phyloP scores from a whole-genome alignment of 2,113 vertebrate genomes.

The Actenoides hombroni region DNA sequence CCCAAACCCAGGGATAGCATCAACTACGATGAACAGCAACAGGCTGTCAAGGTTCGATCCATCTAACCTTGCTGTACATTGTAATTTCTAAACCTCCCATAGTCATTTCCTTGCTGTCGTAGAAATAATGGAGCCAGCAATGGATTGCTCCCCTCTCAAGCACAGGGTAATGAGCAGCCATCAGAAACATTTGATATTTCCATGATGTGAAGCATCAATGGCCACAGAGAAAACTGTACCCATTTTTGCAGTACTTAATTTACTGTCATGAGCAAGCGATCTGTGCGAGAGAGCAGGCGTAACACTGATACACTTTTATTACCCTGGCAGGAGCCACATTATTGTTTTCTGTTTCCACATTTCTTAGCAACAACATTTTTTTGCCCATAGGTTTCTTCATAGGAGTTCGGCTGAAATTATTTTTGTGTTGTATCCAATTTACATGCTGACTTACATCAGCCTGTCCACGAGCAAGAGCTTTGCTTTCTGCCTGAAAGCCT shows the following conservation, averaged over 20 bases:
- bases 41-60: background rate
- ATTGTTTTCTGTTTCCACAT: slow-evolving; percentile 50
- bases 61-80: background rate
- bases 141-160: background rate
- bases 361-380: slow-evolving; percentile 37
- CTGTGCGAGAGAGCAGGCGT: background rate
- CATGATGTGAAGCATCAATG: slow-evolving; percentile 35
- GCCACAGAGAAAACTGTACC: slow-evolving; percentile 16
- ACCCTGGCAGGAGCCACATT: slow-evolving; percentile 33
- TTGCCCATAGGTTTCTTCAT: slow-evolving; percentile 12
- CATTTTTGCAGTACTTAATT: slow-evolving; percentile 48
- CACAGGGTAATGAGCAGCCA: background rate
- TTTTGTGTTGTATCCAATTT: slow-evolving; percentile 33
- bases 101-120: slow-evolving; percentile 28
- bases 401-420: background rate
- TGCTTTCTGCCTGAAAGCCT: slow-evolving; percentile 34
- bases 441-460: slow-evolving; percentile 25
- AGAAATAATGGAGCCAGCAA: slow-evolving; percentile 34
- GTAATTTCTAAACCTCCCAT: background rate
- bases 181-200: slow-evolving; percentile 45
- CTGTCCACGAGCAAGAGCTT: background rate
- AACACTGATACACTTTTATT: background rate
- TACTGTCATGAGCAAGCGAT: slow-evolving; percentile 1
- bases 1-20: background rate
- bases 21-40: rapidly evolving